Evolutionary conservation across 2,888 invertebrate species (phyloP), one percentile per base, ranked within the genome.

Genomic region (Mythimna albipuncta): DNA sequence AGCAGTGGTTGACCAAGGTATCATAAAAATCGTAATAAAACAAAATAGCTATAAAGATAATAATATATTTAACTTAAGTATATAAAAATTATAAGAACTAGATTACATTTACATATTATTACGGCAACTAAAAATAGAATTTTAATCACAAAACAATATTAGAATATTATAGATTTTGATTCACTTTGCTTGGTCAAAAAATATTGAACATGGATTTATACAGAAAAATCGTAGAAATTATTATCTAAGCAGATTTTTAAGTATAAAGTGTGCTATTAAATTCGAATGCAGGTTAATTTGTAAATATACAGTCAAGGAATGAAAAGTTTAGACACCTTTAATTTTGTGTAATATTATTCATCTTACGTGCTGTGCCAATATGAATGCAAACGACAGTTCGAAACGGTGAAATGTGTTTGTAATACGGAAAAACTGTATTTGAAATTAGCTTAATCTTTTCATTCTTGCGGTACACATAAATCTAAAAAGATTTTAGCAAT

Each of bases 41-140:
- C 55, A 57, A 67, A 10, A 41, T 13, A 62, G n/a, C 64, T 81
- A 87, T 62, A 82, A 81, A 84, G 77, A 84, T 83, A 64, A 80
- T 80, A 81, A 69, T 80, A 73, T 82, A 75, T 81, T 83, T 76
- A 84, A 84, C 85, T 84, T 88, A 88, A 84, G 77, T 88, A 83
- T 85, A 81, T 83, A 84, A 82, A 79, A 87, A 81, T 58, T 64
- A 85, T 82, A 87, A 67, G 78, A 83, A 68, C 80, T 83, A 87
- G 77, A 84, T 86, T 85, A 87, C 83, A 85, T 85, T 85, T 85
- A 85, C 78, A 85, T 71, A 81, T 79, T 79, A 77, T 77, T 85
- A 80, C 75, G 75, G 77, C 77, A 83, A 82, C 74, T 85, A 77
- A 84, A 11, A 61, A 78, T 83, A 85, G 35, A 85, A 81, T 80